Conservation (phyloP, 2,888 invertebrate genomes). For the Xanthorhoe spadicearia region DNA sequence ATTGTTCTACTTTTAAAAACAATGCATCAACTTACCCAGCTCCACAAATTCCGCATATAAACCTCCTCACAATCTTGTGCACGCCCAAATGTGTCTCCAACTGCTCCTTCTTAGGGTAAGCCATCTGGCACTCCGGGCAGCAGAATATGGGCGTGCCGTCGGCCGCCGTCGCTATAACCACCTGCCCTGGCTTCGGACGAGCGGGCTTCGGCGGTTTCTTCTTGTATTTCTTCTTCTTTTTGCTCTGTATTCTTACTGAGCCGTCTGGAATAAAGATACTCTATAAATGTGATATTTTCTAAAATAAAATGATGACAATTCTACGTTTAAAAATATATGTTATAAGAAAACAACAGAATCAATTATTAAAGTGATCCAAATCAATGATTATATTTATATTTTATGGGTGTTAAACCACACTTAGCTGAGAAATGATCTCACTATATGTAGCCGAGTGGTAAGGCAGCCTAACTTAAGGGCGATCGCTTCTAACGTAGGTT, state of each 20-base stretch:
- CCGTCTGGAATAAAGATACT: slow-evolving; percentile 54
- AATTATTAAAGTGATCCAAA: too few species aligned
- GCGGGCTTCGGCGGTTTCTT: slow-evolving; percentile 92
- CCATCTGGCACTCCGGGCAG: slow-evolving; percentile 93
- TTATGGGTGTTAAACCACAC: too few species aligned
- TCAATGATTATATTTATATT: too few species aligned
- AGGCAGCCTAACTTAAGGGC: too few species aligned
- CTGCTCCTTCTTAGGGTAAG: slow-evolving; percentile 91
- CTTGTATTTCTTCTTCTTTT: slow-evolving; percentile 92
- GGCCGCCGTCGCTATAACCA: slow-evolving; percentile 89
- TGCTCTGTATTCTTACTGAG: slow-evolving; percentile 65
- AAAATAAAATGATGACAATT: neutral
- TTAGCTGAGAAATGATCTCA: too few species aligned
- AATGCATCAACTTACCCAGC: slow-evolving; percentile 81
- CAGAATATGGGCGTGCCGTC: slow-evolving; percentile 91
- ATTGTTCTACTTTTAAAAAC: too few species aligned
- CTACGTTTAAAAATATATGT: too few species aligned
- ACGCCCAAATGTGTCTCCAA: slow-evolving; percentile 91
- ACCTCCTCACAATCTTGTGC: slow-evolving; percentile 92
- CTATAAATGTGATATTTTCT: neutral
- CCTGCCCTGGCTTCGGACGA: slow-evolving; percentile 91
- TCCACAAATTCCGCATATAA: slow-evolving; percentile 91
- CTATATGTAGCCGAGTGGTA: too few species aligned
- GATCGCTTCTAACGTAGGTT: too few species aligned
- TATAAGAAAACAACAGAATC: too few species aligned